phyloP scores from a whole-genome alignment of 2,797 vertebrate species.

The Buphagus erythrorhynchus region DNA sequence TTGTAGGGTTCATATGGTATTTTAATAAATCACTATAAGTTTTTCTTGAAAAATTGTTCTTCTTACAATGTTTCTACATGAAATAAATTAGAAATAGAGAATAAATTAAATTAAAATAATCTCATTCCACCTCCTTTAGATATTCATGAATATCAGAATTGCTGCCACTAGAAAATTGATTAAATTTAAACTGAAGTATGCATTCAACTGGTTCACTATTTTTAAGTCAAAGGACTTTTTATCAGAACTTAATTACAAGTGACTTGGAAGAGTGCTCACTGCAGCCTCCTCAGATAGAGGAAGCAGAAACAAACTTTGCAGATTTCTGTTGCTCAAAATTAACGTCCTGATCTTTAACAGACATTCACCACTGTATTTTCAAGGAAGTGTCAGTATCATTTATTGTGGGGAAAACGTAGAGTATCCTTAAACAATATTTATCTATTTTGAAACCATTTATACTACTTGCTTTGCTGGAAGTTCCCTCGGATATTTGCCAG shows the following conservation, averaged over 20 bases:
- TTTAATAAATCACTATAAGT: neutral
- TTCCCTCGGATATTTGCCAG: neutral
- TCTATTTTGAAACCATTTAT: neutral
- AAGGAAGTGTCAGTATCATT: neutral
- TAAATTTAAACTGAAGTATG: neutral
- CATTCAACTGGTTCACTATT: neutral
- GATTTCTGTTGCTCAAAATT: accelerated
- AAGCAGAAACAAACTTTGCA: neutral
- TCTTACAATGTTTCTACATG: neutral
- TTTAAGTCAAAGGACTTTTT: constrained; percentile 7
- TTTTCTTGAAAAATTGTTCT: neutral
- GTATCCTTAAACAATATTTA: neutral
- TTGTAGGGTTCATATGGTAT: neutral
- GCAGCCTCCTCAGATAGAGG: neutral
- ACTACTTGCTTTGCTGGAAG: neutral
- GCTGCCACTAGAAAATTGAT: neutral
- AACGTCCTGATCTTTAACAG: neutral
- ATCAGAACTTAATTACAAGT: neutral
- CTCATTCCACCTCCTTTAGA: neutral
- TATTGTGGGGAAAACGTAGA: neutral
- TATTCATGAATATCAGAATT: neutral
- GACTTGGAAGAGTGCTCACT: neutral
- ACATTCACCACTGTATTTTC: neutral
- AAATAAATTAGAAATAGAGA: neutral
- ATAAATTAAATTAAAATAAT: neutral